Conservation (phyloP, 2,888 invertebrate genomes). For the Agrilus biguttatus region DNA sequence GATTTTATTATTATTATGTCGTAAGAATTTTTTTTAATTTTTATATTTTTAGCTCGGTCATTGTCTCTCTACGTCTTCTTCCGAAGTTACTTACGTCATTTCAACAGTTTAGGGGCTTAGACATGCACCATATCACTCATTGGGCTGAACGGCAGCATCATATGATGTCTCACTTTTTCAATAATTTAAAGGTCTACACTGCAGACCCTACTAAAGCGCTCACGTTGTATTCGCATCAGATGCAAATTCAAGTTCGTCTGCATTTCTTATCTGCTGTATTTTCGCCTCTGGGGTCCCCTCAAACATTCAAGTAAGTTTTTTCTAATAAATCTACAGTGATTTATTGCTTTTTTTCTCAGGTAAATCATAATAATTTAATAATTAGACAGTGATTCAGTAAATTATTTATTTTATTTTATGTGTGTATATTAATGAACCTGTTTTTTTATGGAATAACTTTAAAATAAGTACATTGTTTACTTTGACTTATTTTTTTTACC, state of each 20-base stretch:
- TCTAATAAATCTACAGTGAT: too few species aligned
- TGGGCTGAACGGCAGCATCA: conserved; percentile 88
- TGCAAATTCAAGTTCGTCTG: conserved; percentile 79
- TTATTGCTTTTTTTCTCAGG: too few species aligned
- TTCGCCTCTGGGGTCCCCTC: conserved; percentile 79
- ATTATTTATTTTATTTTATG: too few species aligned
- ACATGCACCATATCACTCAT: conserved; percentile 74
- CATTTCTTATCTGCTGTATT: conserved; percentile 88
- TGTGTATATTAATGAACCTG: too few species aligned
- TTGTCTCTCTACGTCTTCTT: conserved; percentile 73
- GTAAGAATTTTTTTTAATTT: conserved; percentile 1
- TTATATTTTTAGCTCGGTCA: conserved; percentile 53
- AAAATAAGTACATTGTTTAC: too few species aligned
- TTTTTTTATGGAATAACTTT: too few species aligned
- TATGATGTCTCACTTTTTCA: conserved; percentile 88
- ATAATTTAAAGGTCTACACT: conserved; percentile 66
- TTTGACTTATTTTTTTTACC: too few species aligned
- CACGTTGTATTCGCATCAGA: conserved; percentile 57
- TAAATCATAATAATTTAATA: too few species aligned
- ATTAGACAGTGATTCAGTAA: too few species aligned
- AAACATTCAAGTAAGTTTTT: conserved; percentile 55
- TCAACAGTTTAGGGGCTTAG: conserved; percentile 75
- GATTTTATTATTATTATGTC: conserved; percentile 3
- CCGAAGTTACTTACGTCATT: conserved; percentile 86
- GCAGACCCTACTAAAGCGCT: conserved; percentile 25